phyloP scores from a whole-genome alignment of 1,140 invertebrate genomes.

The Sminthurides bifidus region DNA sequence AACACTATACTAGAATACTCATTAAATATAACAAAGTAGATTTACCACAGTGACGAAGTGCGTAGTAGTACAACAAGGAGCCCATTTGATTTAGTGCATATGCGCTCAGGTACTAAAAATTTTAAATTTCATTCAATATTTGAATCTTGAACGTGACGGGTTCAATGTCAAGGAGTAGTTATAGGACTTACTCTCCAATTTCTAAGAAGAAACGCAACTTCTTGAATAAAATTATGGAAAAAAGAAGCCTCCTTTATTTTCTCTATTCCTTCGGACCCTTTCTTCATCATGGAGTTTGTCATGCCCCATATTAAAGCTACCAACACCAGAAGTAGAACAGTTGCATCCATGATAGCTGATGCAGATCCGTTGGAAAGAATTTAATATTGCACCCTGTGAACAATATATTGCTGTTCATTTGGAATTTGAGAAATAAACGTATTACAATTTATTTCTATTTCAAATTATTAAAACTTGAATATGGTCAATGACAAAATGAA shows the following conservation, averaged over 20 bases:
- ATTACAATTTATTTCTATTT: not conserved
- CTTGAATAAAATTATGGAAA: slow-evolving; percentile 21
- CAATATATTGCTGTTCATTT: not conserved
- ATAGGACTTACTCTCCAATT: slow-evolving; percentile 28
- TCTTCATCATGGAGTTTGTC: slow-evolving; percentile 29
- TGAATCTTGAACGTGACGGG: not conserved
- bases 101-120: slow-evolving; percentile 29
- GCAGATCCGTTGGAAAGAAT: not conserved
- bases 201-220: slow-evolving; percentile 27
- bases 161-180: not conserved
- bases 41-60: slow-evolving; percentile 26
- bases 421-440: not conserved
- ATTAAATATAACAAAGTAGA: not conserved
- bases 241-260: slow-evolving; percentile 11
- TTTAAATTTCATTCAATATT: too few species aligned
- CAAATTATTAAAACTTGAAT: not conserved
- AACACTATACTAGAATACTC: not conserved
- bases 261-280: slow-evolving; percentile 31
- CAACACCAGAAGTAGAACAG: slow-evolving; percentile 13
- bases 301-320: slow-evolving; percentile 32
- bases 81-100: slow-evolving; percentile 31
- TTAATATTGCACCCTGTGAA: not conserved
- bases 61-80: slow-evolving; percentile 27
- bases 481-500: too few species aligned
- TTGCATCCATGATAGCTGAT: not conserved